A percentile compares a stretch with the other conserved stretches of the same genome.
Conservation (phyloP, 2,888 invertebrate species). For the Torymus tubicola region DNA sequence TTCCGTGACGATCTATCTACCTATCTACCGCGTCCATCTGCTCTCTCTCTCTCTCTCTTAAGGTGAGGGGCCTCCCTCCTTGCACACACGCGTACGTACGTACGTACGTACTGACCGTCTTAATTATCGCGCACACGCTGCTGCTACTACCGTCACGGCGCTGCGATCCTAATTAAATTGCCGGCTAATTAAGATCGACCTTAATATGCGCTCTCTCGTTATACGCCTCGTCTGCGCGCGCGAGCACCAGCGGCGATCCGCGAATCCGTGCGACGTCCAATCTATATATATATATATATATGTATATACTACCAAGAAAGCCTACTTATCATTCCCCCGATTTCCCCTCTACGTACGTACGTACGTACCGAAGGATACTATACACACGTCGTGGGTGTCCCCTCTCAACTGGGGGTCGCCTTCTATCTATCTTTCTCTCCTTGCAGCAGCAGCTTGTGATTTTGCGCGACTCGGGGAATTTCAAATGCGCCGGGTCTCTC, state of each 20-base stretch:
- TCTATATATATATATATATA: slow-evolving; percentile 64
- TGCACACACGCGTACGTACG: neutral
- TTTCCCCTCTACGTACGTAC: neutral
- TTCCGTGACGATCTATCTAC: slow-evolving; percentile 71
- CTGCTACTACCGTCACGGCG: slow-evolving; percentile 73
- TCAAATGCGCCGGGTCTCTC: neutral
- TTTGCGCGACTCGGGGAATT: slow-evolving; percentile 27
- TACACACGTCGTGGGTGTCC: slow-evolving; percentile 49
- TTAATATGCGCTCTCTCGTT: slow-evolving; percentile 68
- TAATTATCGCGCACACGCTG: slow-evolving; percentile 69
- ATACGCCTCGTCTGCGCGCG: neutral
- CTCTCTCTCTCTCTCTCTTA: neutral
- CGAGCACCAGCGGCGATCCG: too few relatives aligned
- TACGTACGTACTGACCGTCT: slow-evolving; percentile 65
- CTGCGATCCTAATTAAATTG: slow-evolving; percentile 74
- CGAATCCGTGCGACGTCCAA: slow-evolving; percentile 53
- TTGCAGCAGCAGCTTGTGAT: neutral
- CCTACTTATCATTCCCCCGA: slow-evolving; percentile 43
- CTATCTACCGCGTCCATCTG: slow-evolving; percentile 46
- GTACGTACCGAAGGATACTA: neutral
- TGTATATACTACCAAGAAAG: slow-evolving; percentile 59
- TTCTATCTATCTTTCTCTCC: neutral
- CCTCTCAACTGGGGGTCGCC: neutral
- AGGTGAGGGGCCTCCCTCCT: neutral
- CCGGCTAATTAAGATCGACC: slow-evolving; percentile 75